Evolutionary conservation across 2,113 vertebrate species (phyloP).

Genomic region (Grantiella picta): DNA sequence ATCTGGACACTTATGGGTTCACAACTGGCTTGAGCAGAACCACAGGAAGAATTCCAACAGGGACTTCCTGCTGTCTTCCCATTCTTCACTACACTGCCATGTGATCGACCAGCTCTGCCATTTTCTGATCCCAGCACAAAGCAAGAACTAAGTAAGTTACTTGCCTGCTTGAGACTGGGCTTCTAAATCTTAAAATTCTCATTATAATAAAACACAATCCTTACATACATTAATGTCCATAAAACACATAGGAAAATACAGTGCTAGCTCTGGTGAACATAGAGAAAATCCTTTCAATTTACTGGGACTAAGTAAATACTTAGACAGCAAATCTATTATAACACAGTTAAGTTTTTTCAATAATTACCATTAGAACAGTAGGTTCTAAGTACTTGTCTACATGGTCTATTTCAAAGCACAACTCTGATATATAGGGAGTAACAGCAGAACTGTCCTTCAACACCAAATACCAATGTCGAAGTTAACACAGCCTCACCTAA

Average conservation of each 20-base stretch:
- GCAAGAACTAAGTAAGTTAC: not conserved
- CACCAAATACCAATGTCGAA: not conserved
- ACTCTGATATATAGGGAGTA: not conserved
- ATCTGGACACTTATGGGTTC: not conserved
- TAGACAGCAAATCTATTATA: not conserved
- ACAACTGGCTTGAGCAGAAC: not conserved
- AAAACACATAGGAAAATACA: not conserved
- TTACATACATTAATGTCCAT: not conserved
- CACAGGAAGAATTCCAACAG: not conserved
- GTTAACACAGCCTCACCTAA: not conserved
- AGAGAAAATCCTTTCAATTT: not conserved
- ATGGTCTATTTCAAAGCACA: not conserved
- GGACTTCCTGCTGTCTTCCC: not conserved
- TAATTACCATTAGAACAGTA: not conserved
- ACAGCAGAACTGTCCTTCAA: not conserved
- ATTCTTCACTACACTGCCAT: not conserved
- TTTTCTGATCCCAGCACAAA: not conserved
- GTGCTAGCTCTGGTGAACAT: not conserved
- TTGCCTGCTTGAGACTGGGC: not conserved
- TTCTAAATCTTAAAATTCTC: not conserved
- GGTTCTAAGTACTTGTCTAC: not conserved
- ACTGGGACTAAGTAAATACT: not conserved
- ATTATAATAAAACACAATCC: not conserved
- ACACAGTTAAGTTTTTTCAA: not conserved
- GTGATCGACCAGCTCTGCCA: accelerated